These are phyloP conservation scores for Dexiosoma caninum DNA, from an alignment of 2,888 invertebrate genomes.

Conservation along the genomic window DNA sequence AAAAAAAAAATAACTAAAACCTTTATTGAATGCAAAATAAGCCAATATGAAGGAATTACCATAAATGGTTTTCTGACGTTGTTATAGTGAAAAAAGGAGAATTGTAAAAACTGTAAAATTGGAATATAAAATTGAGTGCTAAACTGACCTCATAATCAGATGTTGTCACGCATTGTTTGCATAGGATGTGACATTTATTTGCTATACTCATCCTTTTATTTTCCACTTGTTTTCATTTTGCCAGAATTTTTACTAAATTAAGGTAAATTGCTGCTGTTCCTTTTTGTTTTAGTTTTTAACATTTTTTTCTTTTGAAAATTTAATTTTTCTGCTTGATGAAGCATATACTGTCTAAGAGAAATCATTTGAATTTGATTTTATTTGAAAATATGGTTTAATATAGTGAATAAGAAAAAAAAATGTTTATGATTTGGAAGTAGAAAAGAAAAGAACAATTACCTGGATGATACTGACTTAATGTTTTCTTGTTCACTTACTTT, in stretches of 20 bases:
- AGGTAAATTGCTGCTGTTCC: conserved; percentile 54
- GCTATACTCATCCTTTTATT: not conserved
- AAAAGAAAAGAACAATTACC: too few relatives aligned
- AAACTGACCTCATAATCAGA: conserved; percentile 58
- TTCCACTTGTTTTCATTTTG: conserved; percentile 10
- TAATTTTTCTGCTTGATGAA: conserved; percentile 40
- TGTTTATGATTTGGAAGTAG: not conserved
- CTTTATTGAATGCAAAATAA: conserved; percentile 48
- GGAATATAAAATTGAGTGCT: conserved; percentile 37
- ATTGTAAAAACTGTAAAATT: not conserved
- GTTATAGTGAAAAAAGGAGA: not conserved
- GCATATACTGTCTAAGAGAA: conserved; percentile 14
- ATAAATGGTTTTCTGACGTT: not conserved
- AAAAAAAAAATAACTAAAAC: not conserved
- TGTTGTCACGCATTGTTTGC: conserved; percentile 59
- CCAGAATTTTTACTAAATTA: conserved; percentile 37
- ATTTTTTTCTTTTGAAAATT: not conserved
- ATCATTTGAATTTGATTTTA: not conserved
- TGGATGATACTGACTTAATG: too few relatives aligned
- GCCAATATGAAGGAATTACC: conserved; percentile 7
- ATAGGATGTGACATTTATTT: conserved; percentile 36
- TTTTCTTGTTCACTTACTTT: too few relatives aligned
- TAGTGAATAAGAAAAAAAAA: too few relatives aligned
- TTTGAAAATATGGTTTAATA: not conserved
- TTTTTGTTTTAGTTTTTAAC: too few relatives aligned